Evolutionary conservation across 30 jellyfish, hydroid and myxozoan genomes (phyloP).

Genomic region (Cassiopea xamachana): DNA sequence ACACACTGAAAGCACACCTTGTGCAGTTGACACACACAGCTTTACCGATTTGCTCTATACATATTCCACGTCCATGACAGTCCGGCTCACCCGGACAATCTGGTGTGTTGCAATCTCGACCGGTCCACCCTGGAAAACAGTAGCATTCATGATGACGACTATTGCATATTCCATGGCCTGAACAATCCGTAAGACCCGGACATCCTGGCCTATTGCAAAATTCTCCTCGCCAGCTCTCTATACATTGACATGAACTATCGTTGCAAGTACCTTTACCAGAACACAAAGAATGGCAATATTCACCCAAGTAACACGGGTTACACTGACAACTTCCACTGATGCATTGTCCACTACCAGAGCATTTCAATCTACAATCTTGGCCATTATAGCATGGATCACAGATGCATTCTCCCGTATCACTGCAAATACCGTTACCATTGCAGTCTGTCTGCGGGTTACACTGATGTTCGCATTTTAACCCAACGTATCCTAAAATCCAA

Average conservation of each 20-base stretch:
- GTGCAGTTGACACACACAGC: slow-evolving; percentile 67
- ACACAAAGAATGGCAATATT: slow-evolving; percentile 59
- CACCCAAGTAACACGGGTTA: slow-evolving; percentile 52
- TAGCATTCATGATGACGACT: slow-evolving; percentile 66
- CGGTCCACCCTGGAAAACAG: slow-evolving; percentile 77
- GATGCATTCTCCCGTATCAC: slow-evolving; percentile 64
- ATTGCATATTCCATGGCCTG: slow-evolving; percentile 73
- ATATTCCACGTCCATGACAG: slow-evolving; percentile 63
- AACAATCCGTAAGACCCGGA: slow-evolving; percentile 73
- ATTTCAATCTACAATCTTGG: slow-evolving; percentile 47
- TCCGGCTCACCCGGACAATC: slow-evolving; percentile 85
- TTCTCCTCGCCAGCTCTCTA: slow-evolving; percentile 62
- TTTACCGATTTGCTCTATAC: slow-evolving; percentile 47
- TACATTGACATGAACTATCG: slow-evolving; percentile 49
- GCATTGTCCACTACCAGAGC: slow-evolving; percentile 69
- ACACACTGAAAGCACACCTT: slow-evolving; percentile 6
- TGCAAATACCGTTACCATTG: slow-evolving; percentile 68
- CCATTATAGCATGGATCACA: slow-evolving; percentile 70
- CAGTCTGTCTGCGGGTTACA: slow-evolving; percentile 53
- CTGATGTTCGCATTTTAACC: slow-evolving; percentile 63
- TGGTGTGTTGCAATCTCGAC: slow-evolving; percentile 68
- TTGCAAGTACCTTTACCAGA: slow-evolving; percentile 60
- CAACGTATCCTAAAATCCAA: slow-evolving; percentile 49
- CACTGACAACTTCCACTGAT: slow-evolving; percentile 57
- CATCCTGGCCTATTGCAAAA: slow-evolving; percentile 72